phyloP scores from a whole-genome alignment of 2,888 invertebrate species.

The Acleris sparsana region DNA sequence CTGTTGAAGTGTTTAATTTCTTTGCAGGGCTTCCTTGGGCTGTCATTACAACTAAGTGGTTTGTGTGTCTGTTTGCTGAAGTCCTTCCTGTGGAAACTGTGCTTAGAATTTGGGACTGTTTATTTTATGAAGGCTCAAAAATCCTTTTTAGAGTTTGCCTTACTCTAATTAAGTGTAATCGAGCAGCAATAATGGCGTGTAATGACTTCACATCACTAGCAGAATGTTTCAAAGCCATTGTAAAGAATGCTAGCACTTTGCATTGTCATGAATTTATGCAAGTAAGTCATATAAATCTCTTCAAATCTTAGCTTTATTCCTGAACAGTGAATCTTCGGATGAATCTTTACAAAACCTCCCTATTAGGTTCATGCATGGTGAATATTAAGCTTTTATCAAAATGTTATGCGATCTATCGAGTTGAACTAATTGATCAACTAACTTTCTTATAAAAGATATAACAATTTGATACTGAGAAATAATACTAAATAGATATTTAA shows the following conservation, averaged over 20 bases:
- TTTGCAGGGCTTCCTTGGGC: slow-evolving; percentile 91
- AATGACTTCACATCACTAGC: slow-evolving; percentile 92
- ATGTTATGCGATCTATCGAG: too few species aligned
- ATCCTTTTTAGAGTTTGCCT: slow-evolving; percentile 95
- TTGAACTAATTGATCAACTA: too few species aligned
- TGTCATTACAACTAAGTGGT: slow-evolving; percentile 97
- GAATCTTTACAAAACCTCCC: too few species aligned
- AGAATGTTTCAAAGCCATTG: slow-evolving; percentile 91
- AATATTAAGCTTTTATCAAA: too few species aligned
- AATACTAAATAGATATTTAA: too few species aligned
- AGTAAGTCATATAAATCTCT: slow-evolving; percentile 73
- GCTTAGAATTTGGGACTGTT: slow-evolving; percentile 96
- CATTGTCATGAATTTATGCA: slow-evolving; percentile 96
- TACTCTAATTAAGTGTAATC: slow-evolving; percentile 90
- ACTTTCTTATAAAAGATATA: too few species aligned
- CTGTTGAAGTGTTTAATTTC: slow-evolving; percentile 3
- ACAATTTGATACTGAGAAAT: too few species aligned
- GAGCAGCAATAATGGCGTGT: slow-evolving; percentile 88
- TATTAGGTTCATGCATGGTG: too few species aligned
- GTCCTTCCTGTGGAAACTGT: slow-evolving; percentile 97
- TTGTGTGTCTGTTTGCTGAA: slow-evolving; percentile 96
- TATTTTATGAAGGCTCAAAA: slow-evolving; percentile 97
- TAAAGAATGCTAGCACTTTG: slow-evolving; percentile 89
- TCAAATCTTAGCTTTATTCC: too few species aligned
- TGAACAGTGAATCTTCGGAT: too few species aligned